Evolutionary conservation across 2,797 vertebrate genomes (phyloP), one percentile per base, ranked within the genome.

Genomic region (Lithobates pipiens): DNA sequence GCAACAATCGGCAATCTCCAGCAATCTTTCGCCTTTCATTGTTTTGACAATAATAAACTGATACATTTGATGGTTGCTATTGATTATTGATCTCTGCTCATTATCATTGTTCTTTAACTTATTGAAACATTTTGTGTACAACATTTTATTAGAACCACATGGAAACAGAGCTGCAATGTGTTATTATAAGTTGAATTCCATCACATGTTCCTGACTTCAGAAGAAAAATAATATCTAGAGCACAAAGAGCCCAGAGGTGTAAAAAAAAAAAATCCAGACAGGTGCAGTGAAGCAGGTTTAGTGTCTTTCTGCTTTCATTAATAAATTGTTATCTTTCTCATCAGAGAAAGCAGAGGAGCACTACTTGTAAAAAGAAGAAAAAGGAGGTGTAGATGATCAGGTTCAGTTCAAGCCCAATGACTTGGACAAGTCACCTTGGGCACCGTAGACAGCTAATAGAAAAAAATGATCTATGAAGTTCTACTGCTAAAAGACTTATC

Each of bases 401-500:
- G 54, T 16, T 29, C 13, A 42, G 50, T 79, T 85, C 83, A 67
- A 74, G 57, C 42, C 65, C 83, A 85, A 42, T 85, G 70, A 70
- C 69, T 68, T 67, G 29, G 69, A 79, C 57, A 85, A 79, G 76
- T 85, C 76, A 85, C 76, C 76, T 85, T 85, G 68, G 27, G 50
- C 34, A 25, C 63, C 16, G 25, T 25, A 57, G 18, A 39, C 44
- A 70, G 80, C 57, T 82, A 72, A 74, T 76, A 65, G 67, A 63
- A 23, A 84, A 63, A 25, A 77, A 70, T 69, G 21, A 61, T 54
- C 50, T 77, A 13, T 61, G 25, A 76, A 50, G n/a, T 65, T 44
- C 18, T 27, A 21, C 70, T 29, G 80, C 2, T 61, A 74, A 42
- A 50, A 29, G 10, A 42, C 71, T 32, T 44, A 15, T 32, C 29